Evolutionary conservation across 2,888 invertebrate genomes (phyloP), one percentile per base, ranked within the genome.

Genomic region (Halocaridina rubra): DNA sequence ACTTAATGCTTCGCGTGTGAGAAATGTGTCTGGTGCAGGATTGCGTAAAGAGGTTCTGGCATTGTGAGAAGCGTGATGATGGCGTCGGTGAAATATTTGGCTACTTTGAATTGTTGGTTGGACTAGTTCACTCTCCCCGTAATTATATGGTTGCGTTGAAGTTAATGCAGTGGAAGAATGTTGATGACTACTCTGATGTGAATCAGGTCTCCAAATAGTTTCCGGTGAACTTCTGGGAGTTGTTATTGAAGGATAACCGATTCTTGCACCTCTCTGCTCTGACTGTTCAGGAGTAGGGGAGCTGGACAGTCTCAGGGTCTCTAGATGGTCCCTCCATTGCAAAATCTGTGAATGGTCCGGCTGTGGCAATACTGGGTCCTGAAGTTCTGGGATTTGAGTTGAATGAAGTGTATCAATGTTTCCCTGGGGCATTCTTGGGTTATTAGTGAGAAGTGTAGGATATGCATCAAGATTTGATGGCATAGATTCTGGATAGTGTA

Each of bases 321-420:
- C 71, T 57, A 46, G 1, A 59, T 57, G 80, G 4, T 29, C 59
- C 32, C 59, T 57, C 32, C 59, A 72, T 16, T 59, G 53, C 32
- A 57, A 29, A 8, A 32, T 39, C 27, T 59, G 72, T 13, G 80
- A 72, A 27, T 22, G 67, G 61, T 80, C 33, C 59, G 59, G 80
- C 59, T 61, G 27, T 19, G 72, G 22, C 32, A 59, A 33, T 29
- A 72, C 29, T 5, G 39, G 33, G 16, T 80, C 80, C 29, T 72
- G 39, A 4, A 72, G 33, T 3, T 22, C 13, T 30, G 80, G 80
- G 32, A 27, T 33, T 59, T 72, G 59, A 77, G 61, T 74, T 39
- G 33, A 61, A 30, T 46, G 53, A 32, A n/a, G 74, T 30, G 32
- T 13, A 13, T 59, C 53, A n/a, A 19, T 5, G 53, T 19, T 53